Evolutionary conservation across 2,797 vertebrate genomes (phyloP), one percentile per base, ranked within the genome.

Genomic region (Peromyscus eremicus): DNA sequence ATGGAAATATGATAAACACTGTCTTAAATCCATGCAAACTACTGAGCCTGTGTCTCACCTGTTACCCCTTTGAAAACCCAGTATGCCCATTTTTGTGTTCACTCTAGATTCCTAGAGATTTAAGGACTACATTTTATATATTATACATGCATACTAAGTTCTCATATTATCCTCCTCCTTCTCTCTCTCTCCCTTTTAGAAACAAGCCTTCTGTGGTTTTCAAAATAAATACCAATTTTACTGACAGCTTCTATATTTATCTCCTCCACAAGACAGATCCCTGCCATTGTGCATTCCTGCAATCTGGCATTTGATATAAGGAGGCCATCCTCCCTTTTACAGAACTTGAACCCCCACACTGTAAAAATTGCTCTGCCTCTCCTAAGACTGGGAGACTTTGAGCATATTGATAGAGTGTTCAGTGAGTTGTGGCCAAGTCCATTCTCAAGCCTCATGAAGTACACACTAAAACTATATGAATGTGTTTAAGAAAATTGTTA

Each of bases 231-330:
- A 55, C n/a, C 88, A 52, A 80, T 94, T 92, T 89, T 92, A 75
- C 92, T 97, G 96, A 94, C 94, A 96, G 86, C 62, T 17, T 92
- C 49, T 96, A 91, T 95, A 96, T 96, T 96, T 97, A 91, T 92
- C 94, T 84, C 34, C 82, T 91, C 40, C 81, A 55, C 57, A 91
- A 96, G 85, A 80, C 82, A 91, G 64, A 46, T 79, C 13, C 49
- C 92, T 94, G 40, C 86, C 92, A 79, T 93, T 93, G 90, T 92
- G 90, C 89, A 89, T 81, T 73, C 40, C 23, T 85, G 27, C 94
- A 97, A 60, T 91, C 88, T 95, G 96, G 55, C 49, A 46, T 92
- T 79, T 37, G 62, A 79, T 75, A 60, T 84, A 76, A 93, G 60
- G n/a, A 68, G 84, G 37, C 80, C 43, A 2, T 70, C 82, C 77